Base-by-base conservation (phyloP, 2,113 vertebrate species). In the Dipodomys merriami region DNA sequence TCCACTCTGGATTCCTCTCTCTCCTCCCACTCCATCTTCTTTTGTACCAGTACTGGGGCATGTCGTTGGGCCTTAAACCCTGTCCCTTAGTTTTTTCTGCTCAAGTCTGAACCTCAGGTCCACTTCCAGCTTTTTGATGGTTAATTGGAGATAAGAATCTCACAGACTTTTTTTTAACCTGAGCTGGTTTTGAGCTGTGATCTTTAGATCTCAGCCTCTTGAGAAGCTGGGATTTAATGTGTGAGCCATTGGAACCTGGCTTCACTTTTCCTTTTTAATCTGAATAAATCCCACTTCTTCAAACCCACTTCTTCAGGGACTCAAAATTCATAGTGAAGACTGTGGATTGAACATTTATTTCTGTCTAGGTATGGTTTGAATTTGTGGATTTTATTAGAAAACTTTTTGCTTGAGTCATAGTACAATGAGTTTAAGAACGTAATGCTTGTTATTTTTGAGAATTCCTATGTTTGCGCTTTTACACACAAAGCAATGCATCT, bases 401-500 rank as follows among this genome's bases (percentile, higher is more conserved):
- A 69, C 10, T 9, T 62, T 69, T 77, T 57, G 7, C 0, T 4
- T 74, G 67, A 81, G 76, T 86, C 53, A 79, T 0, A 90, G 18
- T 30, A 73, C 84, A 89, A 65, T n/a, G 22, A 69, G 20, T 46
- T 60, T 80, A 49, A 6, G 27, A 20, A 79, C 1, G 82, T 68
- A 29, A 33, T 84, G 29, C 44, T 74, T 93, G 68, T 94, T 78
- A 86, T 62, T 85, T 94, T 33, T 64, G 27, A 68, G 76, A 67
- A 27, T 88, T 92, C 60, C 49, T 15, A 29, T 68, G 35, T 35
- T 25, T 46, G 1, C 2, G 18, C 15, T 9, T 15, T 95, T 16
- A 23, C 12, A 23, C 64, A 87, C 27, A 71, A 71, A 65, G 39
- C 67, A 92, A 35, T 8, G 68, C 12, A 10, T 33, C 53, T 18